Base-by-base conservation (phyloP, 64 coral and sea anemone genomes). In the Dendronephthya gigantea region DNA sequence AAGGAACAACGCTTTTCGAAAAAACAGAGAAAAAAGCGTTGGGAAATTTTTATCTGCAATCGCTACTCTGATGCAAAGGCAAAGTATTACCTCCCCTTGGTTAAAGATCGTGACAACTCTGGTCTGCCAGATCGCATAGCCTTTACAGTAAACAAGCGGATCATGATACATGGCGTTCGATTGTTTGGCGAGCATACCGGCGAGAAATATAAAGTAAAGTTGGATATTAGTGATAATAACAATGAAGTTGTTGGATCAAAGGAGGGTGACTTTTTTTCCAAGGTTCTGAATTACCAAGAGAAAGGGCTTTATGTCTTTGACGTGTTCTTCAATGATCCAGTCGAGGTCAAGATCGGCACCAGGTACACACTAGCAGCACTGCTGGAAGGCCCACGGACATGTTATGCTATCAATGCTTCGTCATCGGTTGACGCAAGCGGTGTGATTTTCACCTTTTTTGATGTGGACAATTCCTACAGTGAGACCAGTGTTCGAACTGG, bases 121-220 rank as follows among this genome's bases (percentile, higher is more conserved):
- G 72, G 72, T 15, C 36, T 79, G 1, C 72, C 72, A 10, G 72
- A 79, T 79, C 25, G 72, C 3, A 7, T 79, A 16, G 72, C 72
- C 27, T 79, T 79, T 79, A 79, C 72, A 35, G 72, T 79, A 19
- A 79, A 79, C 36, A 79, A 79, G 30, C 31, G 37, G 30, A 79
- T 79, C 32, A 79, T 79, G 72, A 79, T 79, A 15, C 72, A 79
- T 79, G 72, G 72, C 30, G 72, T 79, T 34, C 19, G 72, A 33
- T 35, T 79, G 28, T 79, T 79, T 33, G 72, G 72, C 36, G 72
- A 79, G 36, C 72, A 79, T 33, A 79, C 72, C 1, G 72, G 72
- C 15, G 72, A 79, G 72, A 79, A 79, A 39, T 79, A 79, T 39
- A 79, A 79, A 79, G 72, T 79, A 34, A 79, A 79, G 72, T 39